phyloP scores from a whole-genome alignment of 2,888 invertebrate species.

The Eupithecia subfuscata region DNA sequence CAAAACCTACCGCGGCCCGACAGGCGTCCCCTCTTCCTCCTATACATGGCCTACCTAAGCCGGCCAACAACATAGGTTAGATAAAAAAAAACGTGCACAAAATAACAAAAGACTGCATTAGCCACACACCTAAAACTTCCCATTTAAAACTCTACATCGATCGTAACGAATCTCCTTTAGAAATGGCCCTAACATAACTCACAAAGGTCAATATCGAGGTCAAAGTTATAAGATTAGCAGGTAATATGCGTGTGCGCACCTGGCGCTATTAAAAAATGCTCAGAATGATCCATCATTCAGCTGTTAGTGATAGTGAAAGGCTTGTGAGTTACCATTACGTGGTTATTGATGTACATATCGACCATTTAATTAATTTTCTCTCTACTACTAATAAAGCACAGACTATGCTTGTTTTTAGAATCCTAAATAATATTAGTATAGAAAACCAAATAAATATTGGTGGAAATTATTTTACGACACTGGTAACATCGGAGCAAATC shows the following conservation, averaged over 20 bases:
- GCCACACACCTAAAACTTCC: not conserved
- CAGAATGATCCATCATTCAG: slow-evolving; percentile 17
- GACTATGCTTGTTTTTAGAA: not conserved
- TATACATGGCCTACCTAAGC: no score
- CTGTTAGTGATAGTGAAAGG: slow-evolving; percentile 27
- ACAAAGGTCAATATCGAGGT: slow-evolving; percentile 14
- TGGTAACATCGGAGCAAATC: no score
- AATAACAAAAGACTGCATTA: not conserved
- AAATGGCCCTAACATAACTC: slow-evolving; percentile 3
- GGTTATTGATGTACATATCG: slow-evolving; percentile 1
- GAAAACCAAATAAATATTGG: no score
- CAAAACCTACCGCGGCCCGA: no score
- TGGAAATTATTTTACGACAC: no score
- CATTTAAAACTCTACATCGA: not conserved
- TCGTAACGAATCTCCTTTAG: not conserved
- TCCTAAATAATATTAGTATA: not conserved
- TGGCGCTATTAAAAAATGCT: slow-evolving; percentile 13
- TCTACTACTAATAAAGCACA: not conserved
- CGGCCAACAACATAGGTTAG: no score
- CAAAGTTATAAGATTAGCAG: slow-evolving; percentile 24
- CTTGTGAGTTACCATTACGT: slow-evolving; percentile 1
- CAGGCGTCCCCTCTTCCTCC: no score
- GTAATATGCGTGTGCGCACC: slow-evolving; percentile 25
- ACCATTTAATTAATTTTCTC: slow-evolving; percentile 11
- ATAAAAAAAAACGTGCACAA: no score